Evolutionary conservation across 1,140 invertebrate species (phyloP), one percentile per base, ranked within the genome.

Genomic region (Drosophila kepulauana): DNA sequence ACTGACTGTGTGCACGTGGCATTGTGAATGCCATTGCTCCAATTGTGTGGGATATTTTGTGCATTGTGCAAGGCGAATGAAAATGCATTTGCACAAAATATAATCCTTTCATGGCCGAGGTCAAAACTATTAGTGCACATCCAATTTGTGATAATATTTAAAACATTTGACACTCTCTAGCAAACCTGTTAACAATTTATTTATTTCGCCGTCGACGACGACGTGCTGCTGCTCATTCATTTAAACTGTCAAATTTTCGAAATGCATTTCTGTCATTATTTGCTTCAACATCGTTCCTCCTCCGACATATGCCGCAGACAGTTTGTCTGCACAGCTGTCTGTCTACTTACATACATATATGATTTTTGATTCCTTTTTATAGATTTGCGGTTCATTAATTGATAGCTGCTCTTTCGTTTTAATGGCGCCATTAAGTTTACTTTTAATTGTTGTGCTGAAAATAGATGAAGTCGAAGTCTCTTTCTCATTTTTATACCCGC

Each of bases 31-130:
- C 62, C 52, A 66, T 73, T 72, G 61, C 38, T 78, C 64, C 64
- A 74, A 70, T 56, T 71, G 52, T 57, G 72, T 48, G 52, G 54
- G 6, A 49, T 45, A 38, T 70, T 15, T 54, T 33, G 51, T 45
- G 35, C 49, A 52, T 25, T 25, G 49, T 41, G 33, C 20, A 35
- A 28, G 56, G 16, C 56, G 11, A 57, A 35, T 54, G 51, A 2
- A 20, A 48, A 30, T 30, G 25, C 30, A 52, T 13, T 52, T 71
- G 82, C 72, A 33, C 30, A 3, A 88, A 88, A 25, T 25, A 25
- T 25, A 25, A 88, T 88, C 85, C 85, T 89, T 89, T 89, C 85
- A 89, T 89, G 85, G 85, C 81, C 86, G 85, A 89, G 85, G 85
- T 81, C 81, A 75, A 64, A 89, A 81, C 85, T 88, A 89, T 88